Evolutionary conservation across 2,113 vertebrate genomes (phyloP), one percentile per base, ranked within the genome.

Genomic region (Podiceps cristatus): DNA sequence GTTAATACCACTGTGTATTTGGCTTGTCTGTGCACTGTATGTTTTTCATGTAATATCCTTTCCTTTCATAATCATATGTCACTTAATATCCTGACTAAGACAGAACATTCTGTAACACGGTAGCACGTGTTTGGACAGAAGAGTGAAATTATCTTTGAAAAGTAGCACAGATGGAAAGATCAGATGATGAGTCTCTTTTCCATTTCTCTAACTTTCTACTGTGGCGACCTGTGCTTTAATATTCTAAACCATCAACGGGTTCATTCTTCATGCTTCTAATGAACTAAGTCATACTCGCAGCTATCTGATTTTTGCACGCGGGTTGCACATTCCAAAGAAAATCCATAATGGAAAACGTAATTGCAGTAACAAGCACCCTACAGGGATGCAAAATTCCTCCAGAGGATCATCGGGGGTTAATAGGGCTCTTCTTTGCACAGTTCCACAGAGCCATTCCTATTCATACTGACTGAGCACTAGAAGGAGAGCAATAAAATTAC

Each of bases 401-500:
- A 52, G 64, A 86, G 86, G 77, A 88, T 83, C 9, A n/a, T 77
- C 12, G 0, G 35, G 68, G 95, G 92, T 95, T 97, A 97, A 97
- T 85, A 90, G 64, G 79, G 73, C 66, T 98, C 96, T 95, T 94
- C 96, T 95, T 79, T 95, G 80, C 90, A 7, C 62, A 37, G 77
- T 76, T 94, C 78, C n/a, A 16, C 64, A 81, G 64, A 96, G 88
- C 77, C 74, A 27, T 88, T 93, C 37, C 93, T 96, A 74, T 86
- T 95, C 96, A 44, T 73, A 93, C 83, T 0, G 2, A 59, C 55
- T 18, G 53, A 92, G 90, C 64, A 76, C 71, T 77, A 40, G 80
- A 91, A 80, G 95, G 63, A 96, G 96, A 90, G 96, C 93, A 96
- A 97, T 98, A 97, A 98, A 96, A 97, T 92, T 91, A 73, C 93